Evolutionary conservation across 92 coral and sea anemone species (phyloP), one percentile per base, ranked within the genome.

Genomic region (Paragorgia papillata): DNA sequence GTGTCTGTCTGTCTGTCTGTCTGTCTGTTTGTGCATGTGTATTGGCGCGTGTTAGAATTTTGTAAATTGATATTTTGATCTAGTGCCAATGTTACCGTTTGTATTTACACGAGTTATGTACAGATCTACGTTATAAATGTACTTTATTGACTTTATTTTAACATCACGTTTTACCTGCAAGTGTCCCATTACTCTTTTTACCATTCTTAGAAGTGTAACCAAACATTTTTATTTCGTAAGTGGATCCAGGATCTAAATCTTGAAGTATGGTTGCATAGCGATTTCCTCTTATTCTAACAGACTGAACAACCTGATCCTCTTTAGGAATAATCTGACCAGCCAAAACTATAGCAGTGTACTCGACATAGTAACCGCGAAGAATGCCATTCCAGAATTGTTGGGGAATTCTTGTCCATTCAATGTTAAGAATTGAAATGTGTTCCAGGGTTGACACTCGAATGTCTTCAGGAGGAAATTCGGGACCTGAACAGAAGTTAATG

Each of bases 361-460:
- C 66, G 24, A 75, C n/a, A 31, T 57, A 62, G 41, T 75, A 75
- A 24, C 80, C 80, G n/a, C 57, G 80, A 18, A 75, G 30, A 59
- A 75, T 40, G 33, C 80, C 80, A 34, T 75, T 75, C 29, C 39
- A 30, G 48, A 43, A 46, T 35, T 59, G 37, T 20, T 28, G 5
- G 1, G 80, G 70, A 15, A 75, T 62, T 75, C 57, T 59, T 19
- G 43, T 49, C 80, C 80, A 75, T 62, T 75, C 58, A 12, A 75
- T 3, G 40, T 48, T 0, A 43, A 68, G 44, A 26, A 20, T 44
- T 0, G 75, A 39, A 49, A 68, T 68, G 21, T 68, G 35, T 28
- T 22, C 41, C 17, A 24, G 59, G 13, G 75, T 68, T 0, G 75
- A 68, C 1, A 40, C 41, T 44, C 21, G 27, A 33, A 68, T 68